Evolutionary conservation across 1,140 invertebrate species (phyloP).

Genomic region (Aleiodes sp.): DNA sequence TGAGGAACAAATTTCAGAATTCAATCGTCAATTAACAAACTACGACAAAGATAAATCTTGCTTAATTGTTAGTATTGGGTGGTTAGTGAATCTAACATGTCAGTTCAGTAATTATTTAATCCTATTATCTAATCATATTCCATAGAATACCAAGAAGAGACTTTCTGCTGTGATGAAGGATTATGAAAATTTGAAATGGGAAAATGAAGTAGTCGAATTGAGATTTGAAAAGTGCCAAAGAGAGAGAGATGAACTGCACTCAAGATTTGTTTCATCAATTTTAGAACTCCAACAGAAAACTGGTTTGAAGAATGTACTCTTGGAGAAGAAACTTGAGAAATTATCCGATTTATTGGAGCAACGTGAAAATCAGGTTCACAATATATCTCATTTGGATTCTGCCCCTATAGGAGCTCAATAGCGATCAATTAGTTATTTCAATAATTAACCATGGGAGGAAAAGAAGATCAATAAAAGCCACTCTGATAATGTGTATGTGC

Average conservation of each 20-base stretch:
- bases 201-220: slow-evolving; percentile 79
- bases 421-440: too few species aligned
- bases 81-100: background rate
- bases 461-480: too few species aligned
- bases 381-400: background rate
- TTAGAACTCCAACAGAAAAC: slow-evolving; percentile 87
- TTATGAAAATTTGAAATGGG: slow-evolving; percentile 78
- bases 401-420: background rate
- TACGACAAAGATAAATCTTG: slow-evolving; percentile 83
- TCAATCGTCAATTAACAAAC: slow-evolving; percentile 78
- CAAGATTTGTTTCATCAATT: slow-evolving; percentile 82
- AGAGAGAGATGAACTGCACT: slow-evolving; percentile 82
- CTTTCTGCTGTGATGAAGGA: slow-evolving; percentile 69
- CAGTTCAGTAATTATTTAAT: slow-evolving; percentile 16
- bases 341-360: slow-evolving; percentile 75
- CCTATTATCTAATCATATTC: slow-evolving; percentile 44
- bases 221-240: slow-evolving; percentile 80
- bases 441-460: too few species aligned
- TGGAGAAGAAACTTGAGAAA: slow-evolving; percentile 79
- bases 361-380: slow-evolving; percentile 71
- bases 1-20: slow-evolving; percentile 73
- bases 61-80: slow-evolving; percentile 48
- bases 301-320: slow-evolving; percentile 76
- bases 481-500: too few species aligned
- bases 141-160: slow-evolving; percentile 75